phyloP scores from a whole-genome alignment of 2,888 invertebrate species.

The Nymphalis polychloros region DNA sequence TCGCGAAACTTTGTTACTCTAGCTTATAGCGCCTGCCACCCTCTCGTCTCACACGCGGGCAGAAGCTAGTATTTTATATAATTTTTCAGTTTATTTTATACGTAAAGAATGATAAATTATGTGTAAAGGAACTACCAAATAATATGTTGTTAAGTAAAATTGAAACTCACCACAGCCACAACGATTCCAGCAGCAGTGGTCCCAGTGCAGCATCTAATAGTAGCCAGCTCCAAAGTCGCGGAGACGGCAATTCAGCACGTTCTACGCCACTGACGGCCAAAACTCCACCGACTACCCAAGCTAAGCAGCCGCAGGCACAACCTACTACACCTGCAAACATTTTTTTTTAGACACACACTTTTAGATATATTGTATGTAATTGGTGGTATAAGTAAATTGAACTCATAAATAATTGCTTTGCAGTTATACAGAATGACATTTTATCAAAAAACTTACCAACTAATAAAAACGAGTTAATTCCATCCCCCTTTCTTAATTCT shows the following conservation, averaged over 20 bases:
- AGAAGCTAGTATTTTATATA: too few relatives aligned
- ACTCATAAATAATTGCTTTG: too few relatives aligned
- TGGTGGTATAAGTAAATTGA: too few relatives aligned
- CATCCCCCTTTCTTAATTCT: constrained; percentile 95
- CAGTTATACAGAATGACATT: too few relatives aligned
- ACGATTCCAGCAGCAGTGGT: constrained; percentile 93
- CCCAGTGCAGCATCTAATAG: constrained; percentile 94
- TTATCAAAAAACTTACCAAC: constrained; percentile 85
- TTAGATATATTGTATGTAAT: too few relatives aligned
- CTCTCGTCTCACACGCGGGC: too few relatives aligned
- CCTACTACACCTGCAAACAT: constrained; percentile 91
- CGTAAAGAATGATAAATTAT: too few relatives aligned
- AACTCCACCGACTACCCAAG: constrained; percentile 95
- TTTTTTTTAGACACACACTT: neutral
- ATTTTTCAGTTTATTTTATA: too few relatives aligned
- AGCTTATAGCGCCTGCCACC: too few relatives aligned
- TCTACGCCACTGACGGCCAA: constrained; percentile 92
- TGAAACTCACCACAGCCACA: constrained; percentile 91
- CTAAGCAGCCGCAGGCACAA: constrained; percentile 90
- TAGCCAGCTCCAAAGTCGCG: constrained; percentile 86
- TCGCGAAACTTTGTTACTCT: too few relatives aligned
- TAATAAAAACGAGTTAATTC: constrained; percentile 96
- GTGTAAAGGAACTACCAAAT: constrained; percentile 1
- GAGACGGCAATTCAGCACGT: constrained; percentile 91
- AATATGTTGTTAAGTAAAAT: too few relatives aligned